These are phyloP conservation scores for Hypercompe scribonia DNA, from an alignment of 2,888 invertebrate species.

Conservation along the genomic window DNA sequence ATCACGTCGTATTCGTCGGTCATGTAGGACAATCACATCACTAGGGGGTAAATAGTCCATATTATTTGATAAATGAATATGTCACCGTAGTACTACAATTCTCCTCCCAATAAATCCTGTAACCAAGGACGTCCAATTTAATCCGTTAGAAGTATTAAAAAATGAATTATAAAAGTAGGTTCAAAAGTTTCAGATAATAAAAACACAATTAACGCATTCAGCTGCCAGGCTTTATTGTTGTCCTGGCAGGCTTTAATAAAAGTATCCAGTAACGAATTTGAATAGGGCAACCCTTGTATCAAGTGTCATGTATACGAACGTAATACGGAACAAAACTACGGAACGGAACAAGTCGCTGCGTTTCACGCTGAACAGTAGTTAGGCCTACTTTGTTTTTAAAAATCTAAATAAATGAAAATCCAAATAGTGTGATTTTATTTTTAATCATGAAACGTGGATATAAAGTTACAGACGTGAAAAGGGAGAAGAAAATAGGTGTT, in stretches of 20 bases:
- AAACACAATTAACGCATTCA: too few species aligned
- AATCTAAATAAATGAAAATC: conserved; percentile 34
- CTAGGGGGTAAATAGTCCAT: too few species aligned
- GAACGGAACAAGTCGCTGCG: conserved; percentile 15
- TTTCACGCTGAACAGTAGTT: conserved; percentile 37
- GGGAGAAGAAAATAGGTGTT: conserved; percentile 90
- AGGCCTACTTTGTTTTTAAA: conserved; percentile 46
- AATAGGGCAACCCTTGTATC: conserved; percentile 11
- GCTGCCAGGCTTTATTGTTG: background rate
- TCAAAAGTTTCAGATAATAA: too few species aligned
- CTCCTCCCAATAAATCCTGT: too few species aligned
- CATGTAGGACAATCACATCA: too few species aligned
- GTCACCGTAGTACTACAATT: too few species aligned
- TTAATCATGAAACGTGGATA: conserved; percentile 88
- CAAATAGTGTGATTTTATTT: conserved; percentile 23
- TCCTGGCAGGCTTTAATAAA: background rate
- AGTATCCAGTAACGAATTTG: background rate
- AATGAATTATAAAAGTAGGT: too few species aligned
- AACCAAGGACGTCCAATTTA: too few species aligned
- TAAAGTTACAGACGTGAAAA: conserved; percentile 90
- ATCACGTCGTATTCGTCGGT: too few species aligned
- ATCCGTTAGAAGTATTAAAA: too few species aligned
- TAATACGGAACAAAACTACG: background rate
- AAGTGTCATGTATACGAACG: conserved; percentile 25
- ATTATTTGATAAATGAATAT: too few species aligned